phyloP scores from a whole-genome alignment of 2,113 vertebrate genomes.

The Alethe castanea region DNA sequence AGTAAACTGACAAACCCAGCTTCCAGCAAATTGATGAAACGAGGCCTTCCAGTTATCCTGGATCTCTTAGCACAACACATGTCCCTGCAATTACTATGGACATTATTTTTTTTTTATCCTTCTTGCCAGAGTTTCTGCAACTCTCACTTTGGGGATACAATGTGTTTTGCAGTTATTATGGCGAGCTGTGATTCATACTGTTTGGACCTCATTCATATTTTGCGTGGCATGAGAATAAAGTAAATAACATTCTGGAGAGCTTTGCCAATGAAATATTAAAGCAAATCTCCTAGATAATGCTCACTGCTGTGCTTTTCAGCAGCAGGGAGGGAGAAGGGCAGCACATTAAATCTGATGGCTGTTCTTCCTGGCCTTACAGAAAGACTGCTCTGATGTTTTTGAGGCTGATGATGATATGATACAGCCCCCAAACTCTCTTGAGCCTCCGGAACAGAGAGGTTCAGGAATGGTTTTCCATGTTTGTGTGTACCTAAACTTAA shows the following conservation, averaged over 20 bases:
- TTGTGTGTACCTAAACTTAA: background rate
- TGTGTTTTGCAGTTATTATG: background rate
- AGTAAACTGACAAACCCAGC: background rate
- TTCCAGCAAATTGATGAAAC: background rate
- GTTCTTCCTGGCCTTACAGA: background rate
- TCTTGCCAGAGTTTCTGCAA: background rate
- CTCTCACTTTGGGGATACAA: background rate
- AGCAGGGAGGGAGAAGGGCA: background rate
- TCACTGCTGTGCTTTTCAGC: background rate
- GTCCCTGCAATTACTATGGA: background rate
- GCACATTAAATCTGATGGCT: background rate
- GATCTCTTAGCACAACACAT: background rate
- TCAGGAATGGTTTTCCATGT: background rate
- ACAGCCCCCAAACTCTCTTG: background rate
- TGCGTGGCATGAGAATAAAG: background rate
- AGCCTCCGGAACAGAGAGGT: background rate
- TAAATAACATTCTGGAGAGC: background rate
- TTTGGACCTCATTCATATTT: background rate
- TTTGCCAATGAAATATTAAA: slow-evolving; percentile 17
- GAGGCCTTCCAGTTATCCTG: background rate
- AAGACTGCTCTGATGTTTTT: background rate
- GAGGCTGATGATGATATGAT: background rate
- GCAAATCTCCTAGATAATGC: background rate
- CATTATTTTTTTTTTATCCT: background rate
- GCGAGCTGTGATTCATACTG: background rate